Base-by-base conservation (phyloP, 2,113 vertebrate species). In the Percopsis transmontana region DNA sequence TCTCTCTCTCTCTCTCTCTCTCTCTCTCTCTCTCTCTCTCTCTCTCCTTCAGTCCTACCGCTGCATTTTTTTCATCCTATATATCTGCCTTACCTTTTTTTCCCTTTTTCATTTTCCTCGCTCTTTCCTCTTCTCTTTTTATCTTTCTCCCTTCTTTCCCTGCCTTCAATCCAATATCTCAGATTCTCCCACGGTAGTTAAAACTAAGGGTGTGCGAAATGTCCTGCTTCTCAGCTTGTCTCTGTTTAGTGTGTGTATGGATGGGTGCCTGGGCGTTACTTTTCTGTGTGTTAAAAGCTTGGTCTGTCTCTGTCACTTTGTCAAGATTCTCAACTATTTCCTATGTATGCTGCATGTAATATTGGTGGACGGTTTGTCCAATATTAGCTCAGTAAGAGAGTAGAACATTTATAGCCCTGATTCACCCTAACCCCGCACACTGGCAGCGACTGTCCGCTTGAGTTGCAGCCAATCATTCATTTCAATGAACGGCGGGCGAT, bases 31-130 rank as follows among this genome's bases (percentile, higher is more conserved):
- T 58, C 56, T 39, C 38, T 67, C 20, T 65, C 65, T 70, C 58
- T 63, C 38, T 58, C 6, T 15, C 58, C 13, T 16, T 15, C 57
- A 45, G 57, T 57, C 62, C 15, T 44, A 66, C 53, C 40, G 56
- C 40, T 23, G 38, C 66, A n/a, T n/a, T n/a, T n/a, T 76, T 48
- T 57, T 68, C 24, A 67, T 50, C 50, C 62, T 65, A 54, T 39
- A 42, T 62, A 11, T 27, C 21, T 1, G n/a, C n/a, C n/a, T n/a
- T n/a, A n/a, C n/a, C 8, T 45, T 42, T 39, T 21, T 21, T n/a
- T 64, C 48, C 52, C 61, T 41, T 2, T 71, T 74, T 67, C 20
- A 63, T 64, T 61, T 45, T 62, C 15, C 48, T 44, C 39, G 14
- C 45, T 53, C 63, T 72, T 14, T 67, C 27, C 38, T 70, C 72